These are phyloP conservation scores for Nilaparvata lugens DNA, from an alignment of 1,140 invertebrate species.

Conservation along the genomic window DNA sequence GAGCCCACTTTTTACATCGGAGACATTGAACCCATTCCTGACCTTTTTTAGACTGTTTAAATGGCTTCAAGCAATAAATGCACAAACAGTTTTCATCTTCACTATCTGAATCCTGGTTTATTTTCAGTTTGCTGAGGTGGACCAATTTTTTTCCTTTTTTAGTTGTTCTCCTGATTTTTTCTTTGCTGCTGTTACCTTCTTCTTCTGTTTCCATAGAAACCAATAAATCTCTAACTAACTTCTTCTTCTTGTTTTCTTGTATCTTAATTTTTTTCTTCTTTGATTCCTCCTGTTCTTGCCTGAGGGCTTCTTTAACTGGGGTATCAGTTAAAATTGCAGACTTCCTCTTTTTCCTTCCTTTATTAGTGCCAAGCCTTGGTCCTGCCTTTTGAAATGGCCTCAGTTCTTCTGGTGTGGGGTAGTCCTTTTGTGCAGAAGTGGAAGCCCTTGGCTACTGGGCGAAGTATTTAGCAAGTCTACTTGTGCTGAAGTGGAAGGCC, in stretches of 20 bases:
- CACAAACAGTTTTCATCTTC: background rate
- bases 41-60: background rate
- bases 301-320: conserved; percentile 6
- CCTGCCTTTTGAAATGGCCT: conserved; percentile 16
- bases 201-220: background rate
- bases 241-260: conserved; percentile 1
- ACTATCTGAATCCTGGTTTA: background rate
- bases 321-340: conserved; percentile 14
- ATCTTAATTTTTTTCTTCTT: conserved; percentile 10
- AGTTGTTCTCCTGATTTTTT: background rate
- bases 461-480: background rate
- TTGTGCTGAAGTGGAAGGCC: background rate
- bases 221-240: background rate
- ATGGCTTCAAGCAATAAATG: background rate
- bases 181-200: background rate
- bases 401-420: conserved; percentile 7
- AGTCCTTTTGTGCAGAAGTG: background rate
- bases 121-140: conserved; percentile 1
- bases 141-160: background rate
- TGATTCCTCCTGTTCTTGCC: conserved; percentile 11
- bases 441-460: background rate
- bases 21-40: background rate
- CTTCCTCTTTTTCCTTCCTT: conserved; percentile 4
- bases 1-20: background rate
- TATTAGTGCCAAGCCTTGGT: background rate